Evolutionary conservation across 2,113 vertebrate species (phyloP).

Genomic region (Sorex araneus): DNA sequence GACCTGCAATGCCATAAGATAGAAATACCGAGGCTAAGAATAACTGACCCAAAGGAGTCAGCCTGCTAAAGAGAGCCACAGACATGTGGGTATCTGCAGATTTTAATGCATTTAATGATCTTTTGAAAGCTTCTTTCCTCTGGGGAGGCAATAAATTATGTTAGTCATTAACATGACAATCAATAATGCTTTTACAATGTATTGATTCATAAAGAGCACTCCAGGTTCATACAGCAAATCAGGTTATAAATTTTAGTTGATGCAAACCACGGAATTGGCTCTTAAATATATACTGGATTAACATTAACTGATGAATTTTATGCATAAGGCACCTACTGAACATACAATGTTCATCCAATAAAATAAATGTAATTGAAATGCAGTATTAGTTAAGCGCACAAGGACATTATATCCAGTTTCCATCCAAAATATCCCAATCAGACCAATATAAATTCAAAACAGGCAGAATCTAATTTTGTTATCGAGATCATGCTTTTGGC

Average conservation of each 20-base stretch:
- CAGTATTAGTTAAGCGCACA: neutral
- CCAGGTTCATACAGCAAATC: conserved; percentile 12
- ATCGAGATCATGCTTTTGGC: neutral
- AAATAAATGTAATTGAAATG: conserved; percentile 45
- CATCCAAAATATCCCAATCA: neutral
- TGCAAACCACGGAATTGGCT: conserved; percentile 27
- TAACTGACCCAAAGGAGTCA: conserved; percentile 99
- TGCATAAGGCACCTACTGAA: neutral
- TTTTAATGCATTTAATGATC: conserved; percentile 83
- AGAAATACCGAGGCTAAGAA: conserved; percentile 99
- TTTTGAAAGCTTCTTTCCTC: conserved; percentile 60
- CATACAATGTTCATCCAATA: neutral
- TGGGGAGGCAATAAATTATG: conserved; percentile 63
- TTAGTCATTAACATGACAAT: conserved; percentile 61
- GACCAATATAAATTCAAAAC: conserved; percentile 13
- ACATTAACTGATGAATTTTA: conserved; percentile 18
- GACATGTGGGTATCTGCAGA: conserved; percentile 80
- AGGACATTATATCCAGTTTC: neutral
- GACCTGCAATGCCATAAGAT: conserved; percentile 97
- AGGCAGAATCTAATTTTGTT: conserved; percentile 32
- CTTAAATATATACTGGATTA: neutral
- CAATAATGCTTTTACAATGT: conserved; percentile 65
- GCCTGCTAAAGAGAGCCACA: conserved; percentile 89
- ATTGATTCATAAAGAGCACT: conserved; percentile 56
- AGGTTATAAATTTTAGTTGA: conserved; percentile 46